These are phyloP conservation scores for Dugesia japonica DNA, from an alignment of 2,888 invertebrate species.

Conservation along the genomic window DNA sequence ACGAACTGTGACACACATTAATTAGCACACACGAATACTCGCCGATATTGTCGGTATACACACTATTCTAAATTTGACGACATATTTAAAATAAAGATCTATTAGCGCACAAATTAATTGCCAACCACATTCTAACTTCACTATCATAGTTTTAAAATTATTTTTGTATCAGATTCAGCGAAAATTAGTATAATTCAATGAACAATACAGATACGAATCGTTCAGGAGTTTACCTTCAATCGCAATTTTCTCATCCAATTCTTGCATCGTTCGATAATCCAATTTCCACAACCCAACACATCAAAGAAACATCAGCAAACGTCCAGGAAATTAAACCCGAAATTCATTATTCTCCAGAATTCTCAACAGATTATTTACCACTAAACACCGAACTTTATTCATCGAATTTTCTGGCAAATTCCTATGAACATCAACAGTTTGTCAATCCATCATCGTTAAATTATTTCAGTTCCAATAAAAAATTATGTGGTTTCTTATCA, in stretches of 20 bases:
- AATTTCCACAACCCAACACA: background rate
- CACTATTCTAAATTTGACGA: conserved; percentile 14
- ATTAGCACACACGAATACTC: conserved; percentile 1
- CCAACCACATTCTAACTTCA: background rate
- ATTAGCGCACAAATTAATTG: conserved; percentile 20
- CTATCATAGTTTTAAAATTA: background rate
- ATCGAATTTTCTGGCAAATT: background rate
- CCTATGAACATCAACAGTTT: background rate
- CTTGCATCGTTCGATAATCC: background rate
- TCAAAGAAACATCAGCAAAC: background rate
- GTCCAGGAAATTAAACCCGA: background rate
- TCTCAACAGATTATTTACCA: background rate
- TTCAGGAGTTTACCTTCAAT: conserved; percentile 10
- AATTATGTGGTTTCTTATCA: conserved; percentile 2
- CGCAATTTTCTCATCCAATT: background rate
- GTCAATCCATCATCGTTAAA: background rate
- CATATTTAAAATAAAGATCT: conserved; percentile 20
- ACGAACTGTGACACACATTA: background rate
- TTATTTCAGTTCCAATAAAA: conserved; percentile 6
- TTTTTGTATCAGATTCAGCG: background rate
- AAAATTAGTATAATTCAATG: background rate
- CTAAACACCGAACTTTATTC: background rate
- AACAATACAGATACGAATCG: background rate
- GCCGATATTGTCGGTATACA: conserved; percentile 20
- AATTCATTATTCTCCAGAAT: conserved; percentile 1